These are phyloP conservation scores for Volucella zonaria DNA, from an alignment of 2,888 invertebrate species.

Conservation along the genomic window DNA sequence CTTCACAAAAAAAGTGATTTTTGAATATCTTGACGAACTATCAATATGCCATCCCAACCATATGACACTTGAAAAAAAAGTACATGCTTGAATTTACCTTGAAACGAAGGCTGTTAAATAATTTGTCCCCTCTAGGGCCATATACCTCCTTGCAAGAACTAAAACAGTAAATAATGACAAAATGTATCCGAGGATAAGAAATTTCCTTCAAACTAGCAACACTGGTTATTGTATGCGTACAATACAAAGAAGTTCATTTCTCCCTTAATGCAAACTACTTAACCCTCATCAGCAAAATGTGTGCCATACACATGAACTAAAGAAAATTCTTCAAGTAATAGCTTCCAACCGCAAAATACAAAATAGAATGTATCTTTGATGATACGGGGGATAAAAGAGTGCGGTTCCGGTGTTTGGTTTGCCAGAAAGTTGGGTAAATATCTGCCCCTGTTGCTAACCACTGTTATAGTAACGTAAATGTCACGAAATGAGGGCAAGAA, in stretches of 20 bases:
- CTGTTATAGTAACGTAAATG: slow-evolving; percentile 57
- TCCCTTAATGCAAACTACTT: slow-evolving; percentile 62
- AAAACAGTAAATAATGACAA: too few relatives aligned
- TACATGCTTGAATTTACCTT: too few relatives aligned
- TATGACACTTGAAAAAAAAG: too few relatives aligned
- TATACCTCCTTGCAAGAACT: too few relatives aligned
- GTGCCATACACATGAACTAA: slow-evolving; percentile 35
- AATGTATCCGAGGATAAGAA: too few relatives aligned
- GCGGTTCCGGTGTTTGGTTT: neutral
- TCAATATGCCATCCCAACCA: too few relatives aligned
- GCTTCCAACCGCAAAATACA: slow-evolving; percentile 64
- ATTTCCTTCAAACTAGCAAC: too few relatives aligned
- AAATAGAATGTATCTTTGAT: slow-evolving; percentile 53
- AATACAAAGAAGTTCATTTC: neutral
- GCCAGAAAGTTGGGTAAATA: slow-evolving; percentile 13
- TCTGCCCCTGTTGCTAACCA: slow-evolving; percentile 27
- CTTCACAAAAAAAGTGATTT: too few relatives aligned
- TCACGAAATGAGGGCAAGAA: slow-evolving; percentile 52
- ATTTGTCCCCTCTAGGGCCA: too few relatives aligned
- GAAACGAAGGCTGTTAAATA: too few relatives aligned
- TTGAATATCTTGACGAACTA: too few relatives aligned
- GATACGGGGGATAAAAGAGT: neutral
- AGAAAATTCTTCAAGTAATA: slow-evolving; percentile 62
- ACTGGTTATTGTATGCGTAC: too few relatives aligned
- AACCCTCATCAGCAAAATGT: slow-evolving; percentile 66